Evolutionary conservation across 2,797 vertebrate species (phyloP), one percentile per base, ranked within the genome.

Genomic region (Chromobotia macracanthus): DNA sequence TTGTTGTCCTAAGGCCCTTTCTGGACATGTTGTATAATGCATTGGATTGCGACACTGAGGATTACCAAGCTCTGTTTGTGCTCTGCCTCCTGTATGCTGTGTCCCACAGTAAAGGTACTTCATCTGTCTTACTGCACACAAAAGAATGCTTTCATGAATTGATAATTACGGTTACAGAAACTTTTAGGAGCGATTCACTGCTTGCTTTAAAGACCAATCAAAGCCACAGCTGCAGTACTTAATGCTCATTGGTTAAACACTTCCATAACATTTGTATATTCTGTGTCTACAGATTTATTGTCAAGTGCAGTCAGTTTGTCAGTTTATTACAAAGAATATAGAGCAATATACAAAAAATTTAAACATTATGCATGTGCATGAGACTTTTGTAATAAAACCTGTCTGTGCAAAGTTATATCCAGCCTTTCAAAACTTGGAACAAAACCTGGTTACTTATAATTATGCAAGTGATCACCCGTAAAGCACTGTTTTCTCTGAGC

Each of bases 21-120:
- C 91, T 99, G 82, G 97, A 98, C 89, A 96, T 99, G 97, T 96
- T 99, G 23, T 98, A 97, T 89, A 95, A 95, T 0, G 95, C 97
- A 1, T 89, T 99, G 38, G 95, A 98, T 86, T 97, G 96, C 86
- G 92, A 92, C 2, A 91, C 85, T 0, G 96, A 97, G 0, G 98
- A 99, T 84, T 99, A 99, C 87, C 95, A 98, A 0, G 96, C 98
- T 0, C 92, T 99, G 23, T 99, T 99, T 69, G 98, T 99, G 77
- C 95, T 99, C 79, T 99, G 98, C 84, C 95, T 99, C 74, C 93
- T 99, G 0, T 99, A 96, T 7, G 96, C 97, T 4, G 94, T 98
- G 91, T 97, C 96, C 48, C 97, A 97, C 86, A 99, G 98, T 87
- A 97, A 95, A 95, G 98, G 98, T 97, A 82, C 2, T 0, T 38